These are phyloP conservation scores for Neotoma lepida DNA, from an alignment of 2,113 vertebrate species.

Conservation along the genomic window DNA sequence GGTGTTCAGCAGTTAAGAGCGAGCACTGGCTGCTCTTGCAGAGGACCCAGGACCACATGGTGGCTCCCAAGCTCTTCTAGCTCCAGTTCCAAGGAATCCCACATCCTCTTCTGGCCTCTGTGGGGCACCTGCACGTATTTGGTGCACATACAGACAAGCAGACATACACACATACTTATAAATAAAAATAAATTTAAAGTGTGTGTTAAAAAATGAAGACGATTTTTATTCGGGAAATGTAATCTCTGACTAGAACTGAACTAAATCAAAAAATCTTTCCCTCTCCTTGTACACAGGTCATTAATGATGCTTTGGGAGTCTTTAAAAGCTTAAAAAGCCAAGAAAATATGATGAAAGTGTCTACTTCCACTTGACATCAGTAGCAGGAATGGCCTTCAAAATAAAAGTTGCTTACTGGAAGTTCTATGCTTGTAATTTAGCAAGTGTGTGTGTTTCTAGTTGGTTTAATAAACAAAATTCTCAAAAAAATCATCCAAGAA, in stretches of 20 bases:
- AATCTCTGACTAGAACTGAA: background rate
- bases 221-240: background rate
- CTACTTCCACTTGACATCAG: background rate
- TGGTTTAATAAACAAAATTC: background rate
- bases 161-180: background rate
- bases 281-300: background rate
- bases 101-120: background rate
- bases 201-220: background rate
- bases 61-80: background rate
- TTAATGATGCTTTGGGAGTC: background rate
- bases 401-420: background rate
- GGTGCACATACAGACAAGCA: background rate
- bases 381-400: background rate
- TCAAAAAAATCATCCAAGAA: background rate
- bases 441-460: background rate
- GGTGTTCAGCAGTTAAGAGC: background rate
- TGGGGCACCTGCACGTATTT: background rate
- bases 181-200: background rate
- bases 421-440: background rate
- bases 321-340: conserved; percentile 13
- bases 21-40: background rate
- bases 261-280: background rate
- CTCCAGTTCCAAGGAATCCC: background rate
- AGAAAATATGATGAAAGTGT: background rate
- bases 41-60: no score